Base-by-base conservation (phyloP, 2,797 vertebrate genomes). In the Gephyroberyx darwinii region DNA sequence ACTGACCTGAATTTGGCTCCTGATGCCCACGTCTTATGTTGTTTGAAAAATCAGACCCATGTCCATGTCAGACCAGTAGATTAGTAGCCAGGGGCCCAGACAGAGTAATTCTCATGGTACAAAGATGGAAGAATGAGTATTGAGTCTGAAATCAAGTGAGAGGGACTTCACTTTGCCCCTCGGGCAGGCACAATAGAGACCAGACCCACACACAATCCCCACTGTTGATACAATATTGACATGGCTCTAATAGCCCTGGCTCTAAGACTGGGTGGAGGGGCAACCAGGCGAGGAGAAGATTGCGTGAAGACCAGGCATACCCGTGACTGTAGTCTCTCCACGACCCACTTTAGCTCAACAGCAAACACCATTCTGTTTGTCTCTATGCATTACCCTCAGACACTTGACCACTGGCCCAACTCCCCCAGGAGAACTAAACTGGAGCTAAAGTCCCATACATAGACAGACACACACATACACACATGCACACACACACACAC, bases 161-260 rank as follows among this genome's bases (percentile, higher is more conserved):
- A 65, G 22, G 43, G 51, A 30, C 17, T 53, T 0, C 13, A 77
- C 71, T 79, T 69, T 81, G 47, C 73, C 86, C 82, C 65, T 26
- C 31, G 60, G 88, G 75, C 72, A 69, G 60, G 78, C 80, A 86
- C 77, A 76, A 77, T 61, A 65, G 61, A 74, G 71, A 67, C 61
- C 14, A 54, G 75, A 75, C 58, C 39, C 31, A 48, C 41, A 63
- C 55, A 80, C 79, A 77, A 58, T 74, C 75, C 71, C 70, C 57
- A 83, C 84, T 91, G 92, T 91, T 92, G 86, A 57, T 88, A 78
- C 75, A 89, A 90, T 90, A 91, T 89, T 91, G 91, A 91, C 88
- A 89, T 80, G 86, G 84, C 88, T 88, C 75, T 91, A 92, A 91
- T 90, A 84, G 83, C 77, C 70, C 63, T 63, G 74, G 62, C 74